phyloP scores from a whole-genome alignment of 2,113 vertebrate species.

The Gadus chalcogrammus region DNA sequence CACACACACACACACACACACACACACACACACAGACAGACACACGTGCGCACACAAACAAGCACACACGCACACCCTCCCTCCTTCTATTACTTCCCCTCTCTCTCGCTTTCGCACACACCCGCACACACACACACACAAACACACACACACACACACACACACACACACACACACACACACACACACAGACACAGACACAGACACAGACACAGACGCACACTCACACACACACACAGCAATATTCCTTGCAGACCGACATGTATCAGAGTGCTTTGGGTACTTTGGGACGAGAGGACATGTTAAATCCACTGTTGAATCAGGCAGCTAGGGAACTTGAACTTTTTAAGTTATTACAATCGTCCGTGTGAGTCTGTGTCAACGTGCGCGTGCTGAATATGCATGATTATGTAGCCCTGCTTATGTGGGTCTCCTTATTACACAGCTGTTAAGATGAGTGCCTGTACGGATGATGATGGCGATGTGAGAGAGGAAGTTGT shows the following conservation, averaged over 20 bases:
- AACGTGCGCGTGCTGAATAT: too few relatives aligned
- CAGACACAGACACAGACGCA: too few relatives aligned
- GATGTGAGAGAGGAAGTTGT: too few relatives aligned
- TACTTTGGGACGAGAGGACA: slow-evolving; percentile 13
- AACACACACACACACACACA: not conserved
- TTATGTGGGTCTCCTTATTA: too few relatives aligned
- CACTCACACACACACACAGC: too few relatives aligned
- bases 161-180: slow-evolving; percentile 7
- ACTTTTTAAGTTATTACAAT: slow-evolving; percentile 9
- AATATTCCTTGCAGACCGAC: not conserved
- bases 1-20: not conserved
- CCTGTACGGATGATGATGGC: too few relatives aligned
- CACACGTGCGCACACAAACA: not conserved
- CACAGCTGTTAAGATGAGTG: too few relatives aligned
- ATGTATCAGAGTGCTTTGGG: slow-evolving; percentile 20
- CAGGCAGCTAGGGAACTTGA: not conserved
- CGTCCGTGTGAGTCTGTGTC: too few relatives aligned
- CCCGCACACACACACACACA: too few relatives aligned
- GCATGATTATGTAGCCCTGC: too few relatives aligned
- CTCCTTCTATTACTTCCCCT: too few relatives aligned
- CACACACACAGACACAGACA: not conserved
- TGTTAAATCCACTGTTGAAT: not conserved
- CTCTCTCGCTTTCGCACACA: too few relatives aligned
- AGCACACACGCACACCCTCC: not conserved
- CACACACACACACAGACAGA: not conserved